A percentile compares a stretch with the other conserved stretches of the same genome.
phyloP scores from a whole-genome alignment of 2,888 invertebrate species.

The Girardia tigrina region DNA sequence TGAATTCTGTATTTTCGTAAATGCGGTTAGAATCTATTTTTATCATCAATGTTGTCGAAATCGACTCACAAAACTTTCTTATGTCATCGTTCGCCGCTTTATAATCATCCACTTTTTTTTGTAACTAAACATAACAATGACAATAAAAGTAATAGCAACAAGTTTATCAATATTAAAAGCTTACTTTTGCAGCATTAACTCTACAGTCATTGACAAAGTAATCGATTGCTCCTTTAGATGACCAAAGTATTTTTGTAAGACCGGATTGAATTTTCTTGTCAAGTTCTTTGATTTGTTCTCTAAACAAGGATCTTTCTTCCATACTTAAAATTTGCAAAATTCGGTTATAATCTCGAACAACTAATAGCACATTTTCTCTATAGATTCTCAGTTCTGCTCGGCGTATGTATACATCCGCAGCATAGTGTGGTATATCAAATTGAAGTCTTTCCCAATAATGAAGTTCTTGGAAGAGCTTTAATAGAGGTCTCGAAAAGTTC shows the following conservation, averaged over 20 bases:
- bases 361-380: slow-evolving; percentile 49
- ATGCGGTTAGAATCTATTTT: slow-evolving; percentile 47
- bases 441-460: slow-evolving; percentile 62
- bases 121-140: slow-evolving; percentile 40
- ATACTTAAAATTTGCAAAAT: slow-evolving; percentile 63
- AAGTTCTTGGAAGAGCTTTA: slow-evolving; percentile 62
- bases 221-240: slow-evolving; percentile 47
- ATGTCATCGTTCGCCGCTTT: slow-evolving; percentile 61
- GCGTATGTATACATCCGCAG: slow-evolving; percentile 56
- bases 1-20: slow-evolving; percentile 50
- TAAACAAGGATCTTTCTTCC: slow-evolving; percentile 65
- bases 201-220: slow-evolving; percentile 49
- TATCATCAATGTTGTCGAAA: slow-evolving; percentile 48
- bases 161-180: slow-evolving; percentile 24
- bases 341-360: slow-evolving; percentile 52
- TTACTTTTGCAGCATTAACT: slow-evolving; percentile 44
- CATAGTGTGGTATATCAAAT: slow-evolving; percentile 60
- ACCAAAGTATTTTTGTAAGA: slow-evolving; percentile 50
- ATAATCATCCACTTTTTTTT: slow-evolving; percentile 67
- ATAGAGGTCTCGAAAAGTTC: slow-evolving; percentile 53
- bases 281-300: slow-evolving; percentile 58
- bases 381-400: slow-evolving; percentile 46
- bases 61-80: slow-evolving; percentile 44
- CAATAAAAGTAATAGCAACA: neutral
- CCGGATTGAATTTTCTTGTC: slow-evolving; percentile 52